Evolutionary conservation across 2,888 invertebrate species (phyloP).

Genomic region (Teleiodes luculella): DNA sequence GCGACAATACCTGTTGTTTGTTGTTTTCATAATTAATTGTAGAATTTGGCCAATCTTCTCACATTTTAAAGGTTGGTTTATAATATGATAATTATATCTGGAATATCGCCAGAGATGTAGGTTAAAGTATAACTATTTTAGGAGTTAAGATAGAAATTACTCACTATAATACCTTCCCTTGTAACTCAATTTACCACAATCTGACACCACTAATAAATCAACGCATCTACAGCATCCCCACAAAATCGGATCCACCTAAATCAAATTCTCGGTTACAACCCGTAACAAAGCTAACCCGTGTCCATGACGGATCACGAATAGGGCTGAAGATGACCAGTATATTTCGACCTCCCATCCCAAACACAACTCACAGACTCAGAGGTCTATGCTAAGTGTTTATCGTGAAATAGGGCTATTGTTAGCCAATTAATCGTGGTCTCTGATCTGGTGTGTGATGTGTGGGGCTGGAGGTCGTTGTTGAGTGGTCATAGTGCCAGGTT

Average conservation of each 20-base stretch:
- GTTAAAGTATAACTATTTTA: too few species aligned
- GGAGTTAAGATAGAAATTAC: too few species aligned
- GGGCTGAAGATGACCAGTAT: neutral
- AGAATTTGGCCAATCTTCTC: too few species aligned
- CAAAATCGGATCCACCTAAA: conserved; percentile 35
- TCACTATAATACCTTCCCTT: too few species aligned
- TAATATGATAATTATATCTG: too few species aligned
- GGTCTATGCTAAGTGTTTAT: neutral
- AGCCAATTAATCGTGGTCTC: neutral
- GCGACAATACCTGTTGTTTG: too few species aligned
- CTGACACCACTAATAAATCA: neutral
- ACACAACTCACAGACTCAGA: neutral
- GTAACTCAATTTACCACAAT: neutral
- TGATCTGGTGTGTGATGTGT: too few species aligned
- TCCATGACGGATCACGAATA: conserved; percentile 37
- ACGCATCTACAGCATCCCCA: neutral
- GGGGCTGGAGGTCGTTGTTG: neutral
- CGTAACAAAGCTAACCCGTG: conserved; percentile 25
- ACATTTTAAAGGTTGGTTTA: too few species aligned
- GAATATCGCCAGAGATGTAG: too few species aligned
- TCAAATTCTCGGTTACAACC: conserved; percentile 38
- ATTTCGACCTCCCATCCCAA: neutral
- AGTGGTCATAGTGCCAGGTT: conserved; percentile 18
- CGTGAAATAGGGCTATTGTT: neutral
- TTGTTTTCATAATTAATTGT: too few species aligned